Percentiles rank a stretch among this genome's conserved stretches.
Evolutionary conservation across 1,140 invertebrate genomes (phyloP).

Genomic region (Galleria mellonella): DNA sequence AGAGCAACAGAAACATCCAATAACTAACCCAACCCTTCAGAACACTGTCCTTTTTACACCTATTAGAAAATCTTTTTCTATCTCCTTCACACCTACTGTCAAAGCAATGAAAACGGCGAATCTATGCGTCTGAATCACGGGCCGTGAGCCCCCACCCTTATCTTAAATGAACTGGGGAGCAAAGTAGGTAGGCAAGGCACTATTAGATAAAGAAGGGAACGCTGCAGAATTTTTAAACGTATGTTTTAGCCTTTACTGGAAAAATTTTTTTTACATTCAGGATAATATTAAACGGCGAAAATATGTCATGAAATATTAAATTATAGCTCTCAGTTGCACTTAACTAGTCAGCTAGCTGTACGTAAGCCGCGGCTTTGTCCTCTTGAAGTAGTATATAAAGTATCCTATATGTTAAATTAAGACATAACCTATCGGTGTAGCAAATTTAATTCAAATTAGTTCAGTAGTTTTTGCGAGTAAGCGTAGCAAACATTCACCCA

Average conservation of each 20-base stretch:
- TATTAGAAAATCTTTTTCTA: conserved; percentile 14
- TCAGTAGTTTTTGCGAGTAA: too few species aligned
- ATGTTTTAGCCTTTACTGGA: background rate
- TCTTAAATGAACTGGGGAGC: conserved; percentile 65
- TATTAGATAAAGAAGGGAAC: conserved; percentile 17
- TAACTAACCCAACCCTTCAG: conserved; percentile 54
- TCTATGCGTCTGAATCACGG: conserved; percentile 62
- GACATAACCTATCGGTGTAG: too few species aligned
- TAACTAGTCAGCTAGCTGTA: too few species aligned
- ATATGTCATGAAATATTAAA: too few species aligned
- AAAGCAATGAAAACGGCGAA: conserved; percentile 59
- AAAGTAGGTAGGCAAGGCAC: conserved; percentile 31
- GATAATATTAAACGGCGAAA: too few species aligned
- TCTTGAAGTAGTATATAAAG: too few species aligned
- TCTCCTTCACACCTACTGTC: conserved; percentile 43
- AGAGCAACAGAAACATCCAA: conserved; percentile 35
- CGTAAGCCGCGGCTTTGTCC: too few species aligned
- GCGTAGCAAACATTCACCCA: too few species aligned
- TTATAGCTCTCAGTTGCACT: too few species aligned
- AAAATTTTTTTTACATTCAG: too few species aligned
- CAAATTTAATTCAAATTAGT: too few species aligned
- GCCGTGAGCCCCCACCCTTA: conserved; percentile 45
- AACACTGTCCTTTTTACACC: conserved; percentile 31
- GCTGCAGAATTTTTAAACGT: conserved; percentile 4
- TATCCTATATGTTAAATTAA: too few species aligned